A percentile compares a stretch with the other conserved stretches of the same genome.
Conservation (phyloP, 2,797 vertebrate genomes). For the Aldrovandia affinis region DNA sequence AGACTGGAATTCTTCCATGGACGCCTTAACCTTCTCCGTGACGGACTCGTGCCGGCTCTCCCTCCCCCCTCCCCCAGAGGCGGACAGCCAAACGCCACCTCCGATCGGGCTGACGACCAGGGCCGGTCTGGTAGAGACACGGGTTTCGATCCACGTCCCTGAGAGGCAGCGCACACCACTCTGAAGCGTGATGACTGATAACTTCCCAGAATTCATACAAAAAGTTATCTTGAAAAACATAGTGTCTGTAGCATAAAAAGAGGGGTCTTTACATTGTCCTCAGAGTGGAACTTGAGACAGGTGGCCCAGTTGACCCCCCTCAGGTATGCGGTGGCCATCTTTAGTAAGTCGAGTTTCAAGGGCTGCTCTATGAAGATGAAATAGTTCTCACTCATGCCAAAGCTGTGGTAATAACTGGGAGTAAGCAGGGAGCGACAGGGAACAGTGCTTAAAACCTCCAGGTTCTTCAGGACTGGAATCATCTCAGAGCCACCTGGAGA, state of each 20-base stretch:
- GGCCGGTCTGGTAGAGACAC: no score
- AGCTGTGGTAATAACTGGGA: conserved; percentile 96
- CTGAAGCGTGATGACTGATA: no score
- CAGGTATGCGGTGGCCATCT: conserved; percentile 91
- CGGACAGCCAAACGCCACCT: no score
- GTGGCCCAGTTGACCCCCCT: conserved; percentile 90
- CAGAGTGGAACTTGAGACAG: conserved; percentile 80
- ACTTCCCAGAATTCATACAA: no score
- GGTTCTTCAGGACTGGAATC: conserved; percentile 71
- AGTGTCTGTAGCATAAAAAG: neutral
- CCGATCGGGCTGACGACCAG: no score
- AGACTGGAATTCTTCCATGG: no score
- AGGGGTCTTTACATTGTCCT: conserved; percentile 81
- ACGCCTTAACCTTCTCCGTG: no score
- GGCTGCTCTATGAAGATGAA: conserved; percentile 92
- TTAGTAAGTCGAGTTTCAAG: conserved; percentile 88
- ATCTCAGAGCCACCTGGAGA: conserved; percentile 54
- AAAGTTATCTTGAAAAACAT: neutral
- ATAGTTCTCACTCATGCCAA: conserved; percentile 90
- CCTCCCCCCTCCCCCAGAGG: no score
- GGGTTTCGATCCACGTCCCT: no score
- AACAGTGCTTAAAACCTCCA: conserved; percentile 81
- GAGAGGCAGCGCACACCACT: no score
- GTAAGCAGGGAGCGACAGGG: conserved; percentile 82
- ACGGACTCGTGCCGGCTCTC: no score